Conservation (phyloP, 2,113 vertebrate genomes). For the Calypte anna region DNA sequence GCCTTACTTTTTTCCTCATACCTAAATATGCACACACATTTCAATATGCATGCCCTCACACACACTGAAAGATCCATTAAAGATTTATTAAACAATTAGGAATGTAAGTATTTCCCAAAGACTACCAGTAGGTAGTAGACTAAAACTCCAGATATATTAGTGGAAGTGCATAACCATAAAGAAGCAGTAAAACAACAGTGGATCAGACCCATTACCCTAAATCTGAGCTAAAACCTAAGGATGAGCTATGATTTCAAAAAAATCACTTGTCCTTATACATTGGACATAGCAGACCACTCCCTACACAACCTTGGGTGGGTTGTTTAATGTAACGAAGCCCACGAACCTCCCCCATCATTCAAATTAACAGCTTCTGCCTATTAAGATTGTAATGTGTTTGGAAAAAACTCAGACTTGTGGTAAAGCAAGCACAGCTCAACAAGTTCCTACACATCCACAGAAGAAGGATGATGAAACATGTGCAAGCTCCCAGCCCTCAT, state of each 20-base stretch:
- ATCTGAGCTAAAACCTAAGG: neutral
- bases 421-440: neutral
- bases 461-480: neutral
- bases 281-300: neutral
- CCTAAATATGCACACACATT: neutral
- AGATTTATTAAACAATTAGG: constrained; percentile 17
- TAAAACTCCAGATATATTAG: neutral
- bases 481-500: neutral
- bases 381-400: neutral
- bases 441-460: neutral
- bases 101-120: constrained; percentile 17
- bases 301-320: fast-evolving
- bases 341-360: neutral
- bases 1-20: neutral
- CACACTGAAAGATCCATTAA: neutral
- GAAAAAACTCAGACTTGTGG: neutral
- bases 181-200: neutral
- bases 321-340: neutral
- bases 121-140: neutral
- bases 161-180: neutral
- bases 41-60: neutral
- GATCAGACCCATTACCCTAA: neutral
- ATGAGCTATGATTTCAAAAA: neutral
- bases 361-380: neutral
- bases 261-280: neutral